Evolutionary conservation across 2,113 vertebrate genomes (phyloP), one percentile per base, ranked within the genome.

Genomic region (Candoia aspera): DNA sequence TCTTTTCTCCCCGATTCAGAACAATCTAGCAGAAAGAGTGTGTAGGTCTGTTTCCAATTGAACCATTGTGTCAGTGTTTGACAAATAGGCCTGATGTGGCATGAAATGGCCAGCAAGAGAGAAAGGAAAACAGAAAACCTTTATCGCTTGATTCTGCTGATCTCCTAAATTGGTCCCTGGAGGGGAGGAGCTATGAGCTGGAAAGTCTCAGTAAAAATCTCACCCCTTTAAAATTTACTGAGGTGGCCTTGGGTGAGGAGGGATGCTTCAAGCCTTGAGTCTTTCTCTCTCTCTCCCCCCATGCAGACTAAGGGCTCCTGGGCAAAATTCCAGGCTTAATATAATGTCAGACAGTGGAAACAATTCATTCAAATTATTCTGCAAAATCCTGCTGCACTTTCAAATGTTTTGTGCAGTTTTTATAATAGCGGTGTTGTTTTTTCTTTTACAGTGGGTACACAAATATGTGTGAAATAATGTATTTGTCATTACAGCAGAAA

Each of bases 31-130:
- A 46, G 26, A 53, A 88, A 84, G 5, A 9, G n/a, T 59, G 54
- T 11, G 13, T 73, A 68, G 60, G n/a, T 68, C 37, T 87, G 33
- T 60, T 73, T 84, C 24, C 79, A 87, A 88, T 49, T 83, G 86
- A 92, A 60, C 54, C 60, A 60, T 92, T 84, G 91, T 88, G 86
- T n/a, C 86, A 59, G 49, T 42, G 55, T 88, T 88, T 92, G 91
- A 88, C 86, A 88, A 84, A 88, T 58, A 87, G 64, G 49, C 54
- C 91, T 33, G 11, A 57, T 83, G 37, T 92, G 84, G 55, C 68
- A 83, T 84, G 68, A 92, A 92, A 92, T 88, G 86, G 91, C 55
- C 58, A 24, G 46, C 46, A 84, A 6, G 1, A 49, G 84, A 53
- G n/a, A 37, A n/a, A 60, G 59, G 84, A 92, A 88, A 9, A 73